Evolutionary conservation across 2,888 invertebrate species (phyloP).

Genomic region (Hirtodrosophila duncani): DNA sequence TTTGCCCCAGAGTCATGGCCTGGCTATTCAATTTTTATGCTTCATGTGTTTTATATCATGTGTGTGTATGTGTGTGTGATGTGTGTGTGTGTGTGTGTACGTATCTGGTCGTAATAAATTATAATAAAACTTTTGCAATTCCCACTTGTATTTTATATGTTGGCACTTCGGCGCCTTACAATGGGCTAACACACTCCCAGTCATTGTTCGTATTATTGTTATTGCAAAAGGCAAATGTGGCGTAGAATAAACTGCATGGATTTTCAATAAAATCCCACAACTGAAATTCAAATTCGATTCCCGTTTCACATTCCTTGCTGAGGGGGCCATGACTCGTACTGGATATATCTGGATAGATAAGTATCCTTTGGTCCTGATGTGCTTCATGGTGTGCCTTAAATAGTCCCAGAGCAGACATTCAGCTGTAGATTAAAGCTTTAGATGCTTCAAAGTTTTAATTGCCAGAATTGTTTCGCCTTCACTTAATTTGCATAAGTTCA

Average conservation of each 20-base stretch:
- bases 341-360: too few species aligned
- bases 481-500: conserved; percentile 24
- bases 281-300: too few species aligned
- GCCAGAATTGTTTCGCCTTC: conserved; percentile 13
- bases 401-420: conserved; percentile 5
- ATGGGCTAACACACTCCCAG: conserved; percentile 21
- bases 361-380: conserved; percentile 48
- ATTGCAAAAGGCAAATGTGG: conserved; percentile 10
- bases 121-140: conserved; percentile 47
- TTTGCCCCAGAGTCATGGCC: too few species aligned
- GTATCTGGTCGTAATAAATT: conserved; percentile 32
- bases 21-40: too few species aligned
- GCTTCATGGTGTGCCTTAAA: conserved; percentile 14
- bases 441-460: conserved; percentile 29
- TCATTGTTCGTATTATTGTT: conserved; percentile 13
- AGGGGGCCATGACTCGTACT: too few species aligned
- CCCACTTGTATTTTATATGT: conserved; percentile 38
- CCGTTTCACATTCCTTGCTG: too few species aligned
- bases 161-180: conserved; percentile 45
- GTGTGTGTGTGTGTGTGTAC: background rate
- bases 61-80: too few species aligned
- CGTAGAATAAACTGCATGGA: background rate
- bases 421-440: background rate
- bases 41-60: too few species aligned
- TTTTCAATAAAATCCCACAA: too few species aligned